These are phyloP conservation scores for Pangasius djambal DNA, from an alignment of 2,797 vertebrate species.

Conservation along the genomic window DNA sequence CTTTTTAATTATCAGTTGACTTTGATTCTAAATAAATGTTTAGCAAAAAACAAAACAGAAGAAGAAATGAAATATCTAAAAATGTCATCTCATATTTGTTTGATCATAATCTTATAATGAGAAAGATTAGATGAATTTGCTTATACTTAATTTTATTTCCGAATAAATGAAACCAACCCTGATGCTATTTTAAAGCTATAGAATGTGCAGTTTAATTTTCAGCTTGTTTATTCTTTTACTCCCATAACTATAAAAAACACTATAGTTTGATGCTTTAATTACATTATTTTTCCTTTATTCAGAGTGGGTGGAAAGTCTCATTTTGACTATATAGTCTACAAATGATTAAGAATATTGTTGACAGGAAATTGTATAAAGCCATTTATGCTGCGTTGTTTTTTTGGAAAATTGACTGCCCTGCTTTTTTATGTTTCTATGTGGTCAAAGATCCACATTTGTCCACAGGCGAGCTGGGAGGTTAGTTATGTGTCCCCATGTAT, in stretches of 20 bases:
- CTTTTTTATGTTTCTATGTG: neutral
- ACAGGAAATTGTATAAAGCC: too few relatives aligned
- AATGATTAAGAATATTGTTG: too few relatives aligned
- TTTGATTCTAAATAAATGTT: neutral
- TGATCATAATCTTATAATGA: neutral
- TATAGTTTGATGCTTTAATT: too few relatives aligned
- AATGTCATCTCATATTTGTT: neutral
- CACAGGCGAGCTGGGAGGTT: neutral
- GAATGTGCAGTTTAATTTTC: neutral
- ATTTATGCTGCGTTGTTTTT: neutral
- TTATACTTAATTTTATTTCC: neutral
- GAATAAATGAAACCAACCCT: neutral
- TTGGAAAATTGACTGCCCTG: neutral
- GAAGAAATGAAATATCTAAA: too few relatives aligned
- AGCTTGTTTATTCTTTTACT: neutral
- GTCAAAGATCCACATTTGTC: neutral
- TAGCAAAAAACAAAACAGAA: neutral
- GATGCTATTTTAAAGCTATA: neutral
- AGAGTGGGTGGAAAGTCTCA: too few relatives aligned
- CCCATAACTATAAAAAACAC: neutral
- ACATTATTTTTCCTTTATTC: too few relatives aligned
- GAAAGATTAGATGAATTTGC: neutral
- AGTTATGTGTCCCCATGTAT: neutral
- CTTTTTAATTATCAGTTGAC: neutral
- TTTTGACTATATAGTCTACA: too few relatives aligned